Percentiles rank a stretch among this genome's conserved stretches.
These are phyloP conservation scores for Tupaia tana DNA, from an alignment of 2,113 vertebrate genomes.

Conservation along the genomic window DNA sequence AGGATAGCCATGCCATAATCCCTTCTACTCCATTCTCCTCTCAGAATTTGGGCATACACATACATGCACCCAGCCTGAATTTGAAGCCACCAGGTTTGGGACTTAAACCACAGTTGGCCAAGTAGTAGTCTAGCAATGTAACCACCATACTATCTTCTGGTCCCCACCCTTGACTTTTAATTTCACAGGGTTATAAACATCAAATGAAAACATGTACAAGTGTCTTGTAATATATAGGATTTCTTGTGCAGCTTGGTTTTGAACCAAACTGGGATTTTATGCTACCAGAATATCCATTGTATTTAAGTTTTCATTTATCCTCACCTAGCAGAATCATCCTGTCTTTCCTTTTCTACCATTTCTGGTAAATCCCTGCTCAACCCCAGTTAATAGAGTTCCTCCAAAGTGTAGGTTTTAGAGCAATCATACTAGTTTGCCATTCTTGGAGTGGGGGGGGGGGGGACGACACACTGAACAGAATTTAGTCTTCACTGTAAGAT, in stretches of 20 bases:
- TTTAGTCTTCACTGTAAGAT: not conserved
- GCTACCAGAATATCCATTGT: not conserved
- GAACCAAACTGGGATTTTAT: not conserved
- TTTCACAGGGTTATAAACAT: not conserved
- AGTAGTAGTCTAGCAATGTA: no score
- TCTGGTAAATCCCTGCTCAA: not conserved
- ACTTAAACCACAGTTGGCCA: no score
- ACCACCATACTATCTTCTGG: no score
- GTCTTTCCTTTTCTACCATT: not conserved
- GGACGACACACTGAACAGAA: not conserved
- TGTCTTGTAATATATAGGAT: not conserved
- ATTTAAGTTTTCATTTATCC: not conserved
- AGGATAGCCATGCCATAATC: no score
- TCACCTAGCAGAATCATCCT: not conserved
- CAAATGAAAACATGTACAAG: not conserved
- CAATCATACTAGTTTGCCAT: not conserved
- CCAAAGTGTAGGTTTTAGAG: not conserved
- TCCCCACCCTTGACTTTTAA: not conserved
- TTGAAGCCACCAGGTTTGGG: no score
- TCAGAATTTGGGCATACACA: no score
- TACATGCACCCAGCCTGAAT: no score
- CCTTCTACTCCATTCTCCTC: no score
- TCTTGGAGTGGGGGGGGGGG: not conserved
- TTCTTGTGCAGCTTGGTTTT: not conserved
- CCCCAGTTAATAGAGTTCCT: not conserved